Percentiles rank a stretch among this genome's conserved stretches.
Conservation (phyloP, 64 coral and sea anemone genomes). For the Trachythela sp. region DNA sequence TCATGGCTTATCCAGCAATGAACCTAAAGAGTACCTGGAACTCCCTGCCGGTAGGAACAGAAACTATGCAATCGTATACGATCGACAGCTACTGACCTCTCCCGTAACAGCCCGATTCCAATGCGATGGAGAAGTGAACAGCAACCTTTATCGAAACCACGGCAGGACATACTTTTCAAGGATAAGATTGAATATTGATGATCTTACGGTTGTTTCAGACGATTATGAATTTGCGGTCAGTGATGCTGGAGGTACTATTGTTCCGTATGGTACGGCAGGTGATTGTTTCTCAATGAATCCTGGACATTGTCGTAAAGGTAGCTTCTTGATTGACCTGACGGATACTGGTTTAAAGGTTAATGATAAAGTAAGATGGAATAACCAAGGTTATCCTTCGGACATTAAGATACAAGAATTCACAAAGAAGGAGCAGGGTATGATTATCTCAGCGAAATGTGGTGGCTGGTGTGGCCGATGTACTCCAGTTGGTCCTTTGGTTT, state of each 20-base stretch:
- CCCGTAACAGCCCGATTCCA: constrained; percentile 54
- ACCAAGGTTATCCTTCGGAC: constrained; percentile 70
- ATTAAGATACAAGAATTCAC: constrained; percentile 75
- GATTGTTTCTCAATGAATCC: constrained; percentile 85
- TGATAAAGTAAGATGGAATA: constrained; percentile 63
- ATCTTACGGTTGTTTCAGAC: constrained; percentile 51
- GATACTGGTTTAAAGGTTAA: constrained; percentile 61
- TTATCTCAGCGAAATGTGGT: constrained; percentile 79
- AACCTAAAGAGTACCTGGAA: constrained; percentile 67
- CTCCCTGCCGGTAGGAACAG: constrained; percentile 59
- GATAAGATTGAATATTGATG: constrained; percentile 57
- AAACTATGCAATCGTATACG: constrained; percentile 75
- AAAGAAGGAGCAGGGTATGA: constrained; percentile 31
- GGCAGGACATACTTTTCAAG: constrained; percentile 72
- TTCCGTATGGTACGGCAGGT: constrained; percentile 90
- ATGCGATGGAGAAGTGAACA: constrained; percentile 52
- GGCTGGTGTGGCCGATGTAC: constrained; percentile 83
- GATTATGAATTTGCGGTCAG: constrained; percentile 66
- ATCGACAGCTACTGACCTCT: constrained; percentile 46
- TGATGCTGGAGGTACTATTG: constrained; percentile 28
- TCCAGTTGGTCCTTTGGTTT: constrained; percentile 58
- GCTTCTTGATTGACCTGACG: constrained; percentile 75
- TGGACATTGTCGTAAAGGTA: constrained; percentile 72
- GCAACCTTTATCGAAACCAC: constrained; percentile 61
- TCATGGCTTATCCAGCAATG: constrained; percentile 51